Percentiles rank a stretch among this genome's conserved stretches.
Evolutionary conservation across 1,140 invertebrate genomes (phyloP).

Genomic region (Bombyx mori): ASM3026992v2 NC_085122.1:2643001-2643500

Average conservation of each 20-base stretch:
- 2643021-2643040: conserved; percentile 5
- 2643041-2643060: conserved; percentile 48
- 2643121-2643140: conserved; percentile 67
- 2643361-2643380: conserved; percentile 46
- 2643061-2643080: conserved; percentile 63
- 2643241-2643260: conserved; percentile 63
- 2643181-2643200: conserved; percentile 63
- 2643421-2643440: conserved; percentile 42
- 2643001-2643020: conserved; percentile 1
- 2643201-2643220: conserved; percentile 61
- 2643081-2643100: conserved; percentile 63
- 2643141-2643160: conserved; percentile 71
- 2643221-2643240: conserved; percentile 47
- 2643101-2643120: conserved; percentile 66
- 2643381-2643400: conserved; percentile 26
- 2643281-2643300: conserved; percentile 49
- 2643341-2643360: conserved; percentile 72
- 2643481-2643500: conserved; percentile 62
- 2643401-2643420: conserved; percentile 53
- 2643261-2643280: conserved; percentile 43
- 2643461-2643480: conserved; percentile 45
- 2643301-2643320: conserved; percentile 40
- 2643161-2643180: conserved; percentile 61
- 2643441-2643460: conserved; percentile 51
- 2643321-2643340: conserved; percentile 68